phyloP scores from a whole-genome alignment of 2,797 vertebrate species.

The Aphelocoma californica region DNA sequence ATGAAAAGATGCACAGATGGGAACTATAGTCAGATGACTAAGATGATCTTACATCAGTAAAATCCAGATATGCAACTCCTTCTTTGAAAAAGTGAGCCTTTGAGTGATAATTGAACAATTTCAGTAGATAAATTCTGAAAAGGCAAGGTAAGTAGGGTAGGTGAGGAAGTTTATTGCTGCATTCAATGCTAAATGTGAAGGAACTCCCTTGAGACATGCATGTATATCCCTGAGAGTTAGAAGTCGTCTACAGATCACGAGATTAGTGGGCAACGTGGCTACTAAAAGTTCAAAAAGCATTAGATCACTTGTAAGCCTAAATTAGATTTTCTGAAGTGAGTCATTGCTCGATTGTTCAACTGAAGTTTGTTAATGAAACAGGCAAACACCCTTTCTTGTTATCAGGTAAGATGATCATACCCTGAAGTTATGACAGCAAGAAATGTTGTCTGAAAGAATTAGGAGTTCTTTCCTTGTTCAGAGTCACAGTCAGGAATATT shows the following conservation, averaged over 20 bases:
- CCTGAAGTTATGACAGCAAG: neutral
- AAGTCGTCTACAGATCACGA: neutral
- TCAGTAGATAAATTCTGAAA: constrained; percentile 14
- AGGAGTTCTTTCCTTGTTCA: neutral
- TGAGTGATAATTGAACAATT: neutral
- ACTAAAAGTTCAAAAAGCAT: neutral
- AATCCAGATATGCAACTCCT: constrained; percentile 10
- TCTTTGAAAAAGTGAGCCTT: constrained; percentile 12
- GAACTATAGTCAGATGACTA: constrained; percentile 52
- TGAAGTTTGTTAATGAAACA: neutral
- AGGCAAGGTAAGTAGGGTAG: neutral
- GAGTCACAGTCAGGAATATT: neutral
- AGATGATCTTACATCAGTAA: constrained; percentile 41
- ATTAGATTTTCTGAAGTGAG: neutral
- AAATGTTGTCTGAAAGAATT: neutral
- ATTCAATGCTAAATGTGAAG: neutral
- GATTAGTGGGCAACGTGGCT: neutral
- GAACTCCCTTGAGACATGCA: neutral
- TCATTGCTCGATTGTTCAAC: neutral
- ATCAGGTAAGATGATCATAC: neutral
- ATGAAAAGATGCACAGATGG: constrained; percentile 63
- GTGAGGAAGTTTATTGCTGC: neutral
- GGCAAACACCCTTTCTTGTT: neutral
- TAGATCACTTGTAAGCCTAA: neutral
- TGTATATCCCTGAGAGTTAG: neutral